Evolutionary conservation across 2,888 invertebrate genomes (phyloP), one percentile per base, ranked within the genome.

Genomic region (Malachius bipustulatus): DNA sequence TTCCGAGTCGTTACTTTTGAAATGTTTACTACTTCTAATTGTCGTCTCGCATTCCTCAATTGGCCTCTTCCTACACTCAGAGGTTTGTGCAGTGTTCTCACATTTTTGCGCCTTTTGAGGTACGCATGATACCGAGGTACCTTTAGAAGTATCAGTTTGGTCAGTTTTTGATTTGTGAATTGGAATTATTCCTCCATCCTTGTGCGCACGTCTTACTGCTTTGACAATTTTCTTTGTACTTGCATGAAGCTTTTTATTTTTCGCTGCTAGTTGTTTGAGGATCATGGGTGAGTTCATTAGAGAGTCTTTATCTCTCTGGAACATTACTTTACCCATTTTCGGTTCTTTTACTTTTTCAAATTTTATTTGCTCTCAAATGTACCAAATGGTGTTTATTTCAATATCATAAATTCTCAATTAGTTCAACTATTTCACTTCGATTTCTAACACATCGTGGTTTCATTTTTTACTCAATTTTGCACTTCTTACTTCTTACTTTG

Each of bases 91-190:
- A 19, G 6, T 6, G 6, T 8, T 19, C 6, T 6, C 6, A 6
- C n/a, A n/a, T n/a, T 19, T n/a, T 19, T 19, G 24, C n/a, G 24
- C 24, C n/a, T 19, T 19, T n/a, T 19, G 6, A 19, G 24, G 24
- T 19, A 8, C 6, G 6, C 6, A 6, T 8, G 24, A 19, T 19
- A n/a, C n/a, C 6, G 6, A 8, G n/a, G 6, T 19, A 19, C 24
- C 24, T 19, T 19, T n/a, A 19, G 6, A 19, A 8, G 24, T 19
- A 8, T 19, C n/a, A 8, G n/a, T n/a, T 8, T n/a, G 6, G 6
- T 19, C n/a, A n/a, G 24, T 19, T 19, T 19, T 19, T 8, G 6
- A 8, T 8, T n/a, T 19, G 6, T 19, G 6, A 19, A n/a, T 19
- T n/a, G 24, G 24, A 19, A 19, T 19, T 8, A 19, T n/a, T n/a